Evolutionary conservation across 2,888 invertebrate species (phyloP).

Genomic region (Alentia gelatinosa): DNA sequence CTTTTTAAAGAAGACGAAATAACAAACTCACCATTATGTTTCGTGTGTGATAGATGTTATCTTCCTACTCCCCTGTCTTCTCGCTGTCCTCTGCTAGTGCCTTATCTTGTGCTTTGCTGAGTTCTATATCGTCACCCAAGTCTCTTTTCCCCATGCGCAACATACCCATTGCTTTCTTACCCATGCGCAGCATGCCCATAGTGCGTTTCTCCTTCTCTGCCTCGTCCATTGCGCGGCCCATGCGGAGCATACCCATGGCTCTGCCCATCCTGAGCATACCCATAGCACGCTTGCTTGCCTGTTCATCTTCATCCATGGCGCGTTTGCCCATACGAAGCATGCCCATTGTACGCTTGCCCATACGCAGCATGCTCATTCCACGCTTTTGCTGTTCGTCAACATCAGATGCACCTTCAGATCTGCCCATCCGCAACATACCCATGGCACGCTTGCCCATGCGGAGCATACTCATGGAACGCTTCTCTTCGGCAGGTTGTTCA

Average conservation of each 20-base stretch:
- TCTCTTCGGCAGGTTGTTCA: slow-evolving; percentile 58
- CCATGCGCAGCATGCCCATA: slow-evolving; percentile 59
- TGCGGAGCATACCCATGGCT: slow-evolving; percentile 53
- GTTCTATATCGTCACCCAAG: background rate
- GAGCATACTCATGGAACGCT: slow-evolving; percentile 72
- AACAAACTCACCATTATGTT: slow-evolving; percentile 3
- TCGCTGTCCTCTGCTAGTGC: background rate
- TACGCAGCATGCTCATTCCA: slow-evolving; percentile 64
- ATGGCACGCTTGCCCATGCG: slow-evolving; percentile 73
- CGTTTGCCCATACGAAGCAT: slow-evolving; percentile 66
- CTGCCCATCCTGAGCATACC: slow-evolving; percentile 61
- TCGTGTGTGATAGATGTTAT: background rate
- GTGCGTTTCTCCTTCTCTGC: slow-evolving; percentile 45
- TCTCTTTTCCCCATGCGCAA: slow-evolving; percentile 58
- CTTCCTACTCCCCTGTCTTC: slow-evolving; percentile 18
- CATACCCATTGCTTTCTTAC: slow-evolving; percentile 59
- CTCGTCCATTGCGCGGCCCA: slow-evolving; percentile 49
- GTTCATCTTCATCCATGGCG: slow-evolving; percentile 7
- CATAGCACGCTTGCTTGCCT: slow-evolving; percentile 33
- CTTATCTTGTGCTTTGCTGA: background rate
- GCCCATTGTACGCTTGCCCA: slow-evolving; percentile 63
- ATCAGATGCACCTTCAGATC: slow-evolving; percentile 60
- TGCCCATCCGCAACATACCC: slow-evolving; percentile 72
- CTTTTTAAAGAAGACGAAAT: background rate
- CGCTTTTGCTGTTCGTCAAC: slow-evolving; percentile 62